Base-by-base conservation (phyloP, 2,888 invertebrate species). In the Reticulitermes lucifugus region DNA sequence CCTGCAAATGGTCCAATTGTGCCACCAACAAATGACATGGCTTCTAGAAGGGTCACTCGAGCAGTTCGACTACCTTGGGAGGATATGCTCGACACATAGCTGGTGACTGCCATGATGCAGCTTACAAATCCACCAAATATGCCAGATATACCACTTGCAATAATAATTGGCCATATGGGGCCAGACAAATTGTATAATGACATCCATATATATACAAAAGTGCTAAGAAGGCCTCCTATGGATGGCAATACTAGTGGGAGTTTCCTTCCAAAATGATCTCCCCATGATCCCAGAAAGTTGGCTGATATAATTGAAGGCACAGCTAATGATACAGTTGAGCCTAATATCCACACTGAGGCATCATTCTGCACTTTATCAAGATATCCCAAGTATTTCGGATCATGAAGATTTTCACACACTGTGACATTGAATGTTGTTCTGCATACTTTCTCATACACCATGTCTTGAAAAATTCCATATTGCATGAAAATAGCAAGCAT, bases 201-300 rank as follows among this genome's bases (percentile, higher is more conserved):
- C 86, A 90, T 89, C 43, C 89, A 79, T 5, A 91, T 89, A 86
- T 88, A 90, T 18, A 89, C 88, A 22, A 89, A 29, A 60, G 89
- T 88, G 21, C 89, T 88, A 41, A 86, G 35, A 51, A 86, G 79
- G 12, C 85, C 83, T 90, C 91, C 91, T 18, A 92, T 83, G 7
- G 90, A 89, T 2, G 92, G 91, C 60, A 91, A 87, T 1, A 91
- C 87, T 81, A 92, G 89, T 14, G 92, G 91, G 80, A 90, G 88
- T 88, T 92, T 91, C 22, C 91, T 88, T 0, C 91, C 91, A 85
- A 90, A 90, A 46, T 88, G 88, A 87, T 92, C 92, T 75, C 91
- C 89, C 89, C 90, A 65, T 89, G 90, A 83, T 88, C 87, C 84
- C 88, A 91, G 85, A 89, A 89, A 87, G 84, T 89, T 88, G 21